Evolutionary conservation across 1,140 invertebrate genomes (phyloP).

Genomic region (Drosophila watanabei): DNA sequence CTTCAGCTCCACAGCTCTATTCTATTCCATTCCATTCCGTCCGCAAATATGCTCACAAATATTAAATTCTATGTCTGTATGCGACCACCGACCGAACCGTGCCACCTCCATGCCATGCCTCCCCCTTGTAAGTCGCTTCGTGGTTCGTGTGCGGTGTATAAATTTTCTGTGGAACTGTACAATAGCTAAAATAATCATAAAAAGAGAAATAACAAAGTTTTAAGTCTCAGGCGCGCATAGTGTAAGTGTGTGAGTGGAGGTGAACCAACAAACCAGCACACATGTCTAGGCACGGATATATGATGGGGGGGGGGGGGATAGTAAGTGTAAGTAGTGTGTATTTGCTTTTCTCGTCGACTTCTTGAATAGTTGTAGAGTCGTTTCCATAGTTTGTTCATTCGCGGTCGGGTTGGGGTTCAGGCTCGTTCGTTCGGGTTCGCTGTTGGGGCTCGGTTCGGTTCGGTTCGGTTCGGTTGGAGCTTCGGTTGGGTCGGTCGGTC

Average conservation of each 20-base stretch:
- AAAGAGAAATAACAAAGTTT: conserved; percentile 55
- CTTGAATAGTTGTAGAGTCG: conserved; percentile 72
- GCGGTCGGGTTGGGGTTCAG: conserved; percentile 28
- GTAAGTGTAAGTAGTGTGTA: conserved; percentile 82
- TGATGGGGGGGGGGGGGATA: conserved; percentile 43
- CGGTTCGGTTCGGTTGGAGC: conserved; percentile 16
- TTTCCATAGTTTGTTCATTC: conserved; percentile 46
- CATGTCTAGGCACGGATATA: conserved; percentile 60
- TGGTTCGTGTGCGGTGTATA: conserved; percentile 69
- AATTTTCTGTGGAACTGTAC: conserved; percentile 81
- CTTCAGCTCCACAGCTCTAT: conserved; percentile 31
- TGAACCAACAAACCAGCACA: conserved; percentile 39
- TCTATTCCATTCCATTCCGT: conserved; percentile 50
- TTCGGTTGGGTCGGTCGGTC: conserved; percentile 1
- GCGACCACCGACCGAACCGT: conserved; percentile 9
- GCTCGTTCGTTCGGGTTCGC: conserved; percentile 21
- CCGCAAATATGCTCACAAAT: conserved; percentile 78
- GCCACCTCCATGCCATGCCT: not conserved
- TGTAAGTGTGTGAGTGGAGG: conserved; percentile 37
- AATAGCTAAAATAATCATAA: conserved; percentile 78
- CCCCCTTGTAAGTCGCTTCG: conserved; percentile 36
- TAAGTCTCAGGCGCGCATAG: conserved; percentile 24
- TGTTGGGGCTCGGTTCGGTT: conserved; percentile 25
- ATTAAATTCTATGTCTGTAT: conserved; percentile 70
- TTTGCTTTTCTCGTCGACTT: conserved; percentile 76